phyloP scores from a whole-genome alignment of 2,888 invertebrate genomes.

The Watsonalla binaria region DNA sequence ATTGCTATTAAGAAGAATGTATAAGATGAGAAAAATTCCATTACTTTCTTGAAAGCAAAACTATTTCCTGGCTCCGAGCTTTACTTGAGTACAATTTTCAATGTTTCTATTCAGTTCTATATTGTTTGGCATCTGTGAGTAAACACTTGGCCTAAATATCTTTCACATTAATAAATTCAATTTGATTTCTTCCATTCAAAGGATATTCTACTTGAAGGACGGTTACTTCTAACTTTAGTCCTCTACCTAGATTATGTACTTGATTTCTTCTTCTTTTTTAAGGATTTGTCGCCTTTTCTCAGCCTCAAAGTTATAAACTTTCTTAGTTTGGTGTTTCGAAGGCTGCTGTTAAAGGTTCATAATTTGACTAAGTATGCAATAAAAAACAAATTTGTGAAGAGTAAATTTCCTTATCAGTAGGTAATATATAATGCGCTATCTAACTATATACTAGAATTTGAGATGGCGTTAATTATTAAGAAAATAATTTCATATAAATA shows the following conservation, averaged over 20 bases:
- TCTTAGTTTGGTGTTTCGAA: no score
- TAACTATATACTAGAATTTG: conserved; percentile 56
- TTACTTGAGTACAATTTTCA: background rate
- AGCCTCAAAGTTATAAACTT: no score
- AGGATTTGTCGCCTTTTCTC: no score
- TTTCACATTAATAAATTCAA: conserved; percentile 32
- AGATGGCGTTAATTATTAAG: conserved; percentile 58
- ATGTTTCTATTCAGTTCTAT: conserved; percentile 15
- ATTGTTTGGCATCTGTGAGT: conserved; percentile 40
- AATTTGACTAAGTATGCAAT: no score
- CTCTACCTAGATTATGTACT: conserved; percentile 29
- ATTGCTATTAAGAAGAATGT: no score
- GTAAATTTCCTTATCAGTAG: conserved; percentile 11
- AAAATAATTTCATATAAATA: conserved; percentile 68
- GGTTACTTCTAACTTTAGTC: conserved; percentile 51
- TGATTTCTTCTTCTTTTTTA: background rate
- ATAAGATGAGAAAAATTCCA: no score
- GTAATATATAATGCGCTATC: conserved; percentile 36
- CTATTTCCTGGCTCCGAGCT: background rate
- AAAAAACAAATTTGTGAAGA: no score
- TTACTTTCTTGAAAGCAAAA: no score
- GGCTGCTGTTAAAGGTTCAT: no score
- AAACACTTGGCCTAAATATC: conserved; percentile 37
- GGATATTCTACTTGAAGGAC: conserved; percentile 52
- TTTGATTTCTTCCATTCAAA: conserved; percentile 27